Evolutionary conservation across 2,113 vertebrate genomes (phyloP), one percentile per base, ranked within the genome.

Genomic region (Anser cygnoides): DNA sequence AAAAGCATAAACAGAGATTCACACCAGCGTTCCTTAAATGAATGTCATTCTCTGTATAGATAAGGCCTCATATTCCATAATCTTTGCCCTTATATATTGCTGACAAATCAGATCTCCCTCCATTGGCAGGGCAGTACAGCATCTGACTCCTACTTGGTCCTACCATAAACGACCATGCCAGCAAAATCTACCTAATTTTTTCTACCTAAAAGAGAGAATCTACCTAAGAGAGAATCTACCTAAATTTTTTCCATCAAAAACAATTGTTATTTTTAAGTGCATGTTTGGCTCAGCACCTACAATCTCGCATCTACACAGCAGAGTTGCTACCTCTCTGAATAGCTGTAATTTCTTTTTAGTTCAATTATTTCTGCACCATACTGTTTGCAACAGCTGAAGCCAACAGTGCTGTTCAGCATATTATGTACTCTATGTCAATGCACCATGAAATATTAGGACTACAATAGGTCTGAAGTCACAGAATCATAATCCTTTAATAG

Each of bases 391-490:
- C 87, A 93, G 94, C 95, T 89, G 84, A 96, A 90, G 88, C 95
- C 96, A 70, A 22, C 39, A 72, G 94, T 23, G 44, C 95, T 43
- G 82, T 14, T 96, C 96, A n/a, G 3, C 88, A 37, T 39, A 70
- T 37, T 62, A 82, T 31, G 55, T 67, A 37, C 92, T 58, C 35
- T 29, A 62, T 84, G 96, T 92, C 96, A 90, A 57, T 31, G 92
- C 68, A 49, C 95, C 67, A 10, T 95, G 96, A 97, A 96, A 96
- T 84, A 95, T 84, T 39, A 81, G 94, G 90, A 63, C 91, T 73
- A 96, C 95, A 90, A 92, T 80, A 87, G 97, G 92, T 86, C 96
- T 95, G 37, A 92, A 97, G 92, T 81, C 91, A 85, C 93, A 90
- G 31, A 91, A 89, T 50, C 96, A 84, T 77, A 92, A 88, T 78